Evolutionary conservation across 2,113 vertebrate genomes (phyloP).

Genomic region (Cygnus atratus): DNA sequence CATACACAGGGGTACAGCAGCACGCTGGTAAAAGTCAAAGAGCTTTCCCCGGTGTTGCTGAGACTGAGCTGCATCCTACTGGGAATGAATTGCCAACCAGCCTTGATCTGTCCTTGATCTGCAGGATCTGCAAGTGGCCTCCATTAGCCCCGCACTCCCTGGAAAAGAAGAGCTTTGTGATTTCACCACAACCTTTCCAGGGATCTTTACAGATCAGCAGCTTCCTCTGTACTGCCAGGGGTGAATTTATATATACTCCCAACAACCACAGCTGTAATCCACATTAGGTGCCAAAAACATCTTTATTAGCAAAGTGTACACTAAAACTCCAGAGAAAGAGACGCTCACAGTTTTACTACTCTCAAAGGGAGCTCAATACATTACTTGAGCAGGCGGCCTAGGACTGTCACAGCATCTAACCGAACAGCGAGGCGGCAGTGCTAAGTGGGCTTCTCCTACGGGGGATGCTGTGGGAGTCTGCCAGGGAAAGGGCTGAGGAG

Average conservation of each 20-base stretch:
- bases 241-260: rapidly evolving
- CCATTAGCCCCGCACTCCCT: rapidly evolving
- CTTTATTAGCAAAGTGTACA: conserved; percentile 78
- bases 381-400: conserved; percentile 38
- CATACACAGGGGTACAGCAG: rapidly evolving
- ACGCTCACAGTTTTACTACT: conserved; percentile 70
- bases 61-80: neutral
- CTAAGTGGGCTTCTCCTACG: conserved; percentile 22
- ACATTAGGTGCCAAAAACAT: conserved; percentile 66
- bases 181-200: neutral
- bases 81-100: neutral
- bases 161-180: rapidly evolving
- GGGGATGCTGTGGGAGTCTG: neutral
- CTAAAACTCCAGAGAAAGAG: conserved; percentile 71
- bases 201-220: neutral
- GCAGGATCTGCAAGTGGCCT: neutral
- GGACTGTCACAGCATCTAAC: conserved; percentile 65
- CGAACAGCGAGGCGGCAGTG: neutral
- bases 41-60: neutral
- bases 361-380: conserved; percentile 44
- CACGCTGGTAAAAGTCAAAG: neutral
- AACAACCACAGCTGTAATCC: neutral
- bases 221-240: neutral
- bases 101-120: neutral
- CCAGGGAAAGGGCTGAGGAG: neutral